Evolutionary conservation across 2,113 vertebrate species (phyloP), one percentile per base, ranked within the genome.

Genomic region (Mugil cephalus): DNA sequence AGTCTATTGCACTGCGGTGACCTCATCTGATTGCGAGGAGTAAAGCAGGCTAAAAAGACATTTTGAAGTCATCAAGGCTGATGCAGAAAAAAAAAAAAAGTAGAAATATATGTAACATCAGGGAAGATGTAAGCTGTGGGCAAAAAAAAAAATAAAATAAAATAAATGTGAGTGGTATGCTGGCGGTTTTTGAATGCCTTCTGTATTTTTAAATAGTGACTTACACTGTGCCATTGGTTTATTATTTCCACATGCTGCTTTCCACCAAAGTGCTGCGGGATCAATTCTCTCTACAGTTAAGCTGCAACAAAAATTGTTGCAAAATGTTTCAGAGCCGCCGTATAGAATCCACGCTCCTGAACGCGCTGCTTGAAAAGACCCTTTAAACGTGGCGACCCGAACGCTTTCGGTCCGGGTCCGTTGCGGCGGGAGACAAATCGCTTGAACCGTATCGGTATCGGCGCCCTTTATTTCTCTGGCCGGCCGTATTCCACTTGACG

Each of bases 11-110:
- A 78, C 89, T 46, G 69, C 74, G 24, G 62, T 86, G 89, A 93
- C 88, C 91, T 84, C 87, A 81, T 85, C 77, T 85, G 88, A 91
- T 89, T 87, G 84, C 62, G 9, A 54, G 55, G 80, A 84, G 83
- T 73, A 73, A 71, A 50, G 68, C 59, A 65, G 76, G 68, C 69
- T 90, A 78, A 83, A 82, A 85, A 83, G 78, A 84, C 56, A 77
- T 84, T 91, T 91, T 63, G 69, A 45, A 84, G 79, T 83, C 69
- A 77, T 91, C 74, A 70, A 69, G 42, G 70, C 75, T 76, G 56
- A 73, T 77, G 34, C 1, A 15, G 42, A 62, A 58, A 30, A 47
- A 62, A 58, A 30, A 47, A 61, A 64, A 52, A 34, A 71, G 42
- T 18, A 68, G 51, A 80, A 58, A 77, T 68, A 78, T 65, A 65